Conservation (phyloP, 2,797 vertebrate species). For the Aythya fuligula region DNA sequence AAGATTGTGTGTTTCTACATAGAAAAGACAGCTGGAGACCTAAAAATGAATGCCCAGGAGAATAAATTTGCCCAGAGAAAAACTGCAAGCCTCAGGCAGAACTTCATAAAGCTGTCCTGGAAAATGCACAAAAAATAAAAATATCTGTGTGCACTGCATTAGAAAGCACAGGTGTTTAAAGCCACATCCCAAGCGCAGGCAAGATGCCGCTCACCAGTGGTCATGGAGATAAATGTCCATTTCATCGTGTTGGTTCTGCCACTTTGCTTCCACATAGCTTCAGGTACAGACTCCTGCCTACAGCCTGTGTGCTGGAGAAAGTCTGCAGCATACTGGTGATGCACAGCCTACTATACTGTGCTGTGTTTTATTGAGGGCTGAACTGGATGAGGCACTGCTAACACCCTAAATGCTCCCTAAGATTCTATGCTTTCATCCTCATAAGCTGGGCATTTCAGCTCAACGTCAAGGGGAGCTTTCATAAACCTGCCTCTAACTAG, state of each 20-base stretch:
- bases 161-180: not conserved
- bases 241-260: not conserved
- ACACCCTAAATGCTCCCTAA: not conserved
- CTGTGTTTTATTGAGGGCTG: not conserved
- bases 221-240: not conserved
- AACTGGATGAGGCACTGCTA: not conserved
- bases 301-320: not conserved
- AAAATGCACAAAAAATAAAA: not conserved
- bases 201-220: not conserved
- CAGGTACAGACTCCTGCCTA: not conserved
- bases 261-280: not conserved
- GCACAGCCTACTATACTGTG: accelerated
- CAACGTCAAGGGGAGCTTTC: not conserved
- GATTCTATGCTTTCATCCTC: not conserved
- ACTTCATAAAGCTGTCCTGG: not conserved
- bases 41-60: not conserved
- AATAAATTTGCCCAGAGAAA: not conserved
- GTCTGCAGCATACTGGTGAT: not conserved
- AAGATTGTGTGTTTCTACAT: not conserved
- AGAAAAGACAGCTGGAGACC: not conserved
- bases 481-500: not conserved
- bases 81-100: not conserved
- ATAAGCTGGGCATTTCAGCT: not conserved
- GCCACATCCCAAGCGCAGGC: not conserved
- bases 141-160: not conserved